phyloP scores from a whole-genome alignment of 2,888 invertebrate genomes.

The Sisyra nigra region DNA sequence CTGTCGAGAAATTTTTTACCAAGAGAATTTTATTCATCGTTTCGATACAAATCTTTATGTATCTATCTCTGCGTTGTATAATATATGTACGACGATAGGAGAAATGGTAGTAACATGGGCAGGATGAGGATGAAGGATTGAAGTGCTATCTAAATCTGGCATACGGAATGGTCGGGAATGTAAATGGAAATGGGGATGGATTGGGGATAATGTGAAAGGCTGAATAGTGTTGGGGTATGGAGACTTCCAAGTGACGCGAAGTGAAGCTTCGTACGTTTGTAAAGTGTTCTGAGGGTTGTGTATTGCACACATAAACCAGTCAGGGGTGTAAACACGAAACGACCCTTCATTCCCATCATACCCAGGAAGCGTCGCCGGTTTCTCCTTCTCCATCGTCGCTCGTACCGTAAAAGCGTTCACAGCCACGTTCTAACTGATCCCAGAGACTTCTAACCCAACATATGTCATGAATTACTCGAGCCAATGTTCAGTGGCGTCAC shows the following conservation, averaged over 20 bases:
- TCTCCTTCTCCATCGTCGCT: too few relatives aligned
- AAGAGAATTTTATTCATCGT: too few relatives aligned
- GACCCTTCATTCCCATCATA: too few relatives aligned
- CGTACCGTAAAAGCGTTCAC: too few relatives aligned
- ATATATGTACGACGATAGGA: too few relatives aligned
- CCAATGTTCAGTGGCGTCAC: too few relatives aligned
- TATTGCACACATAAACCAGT: constrained; percentile 3
- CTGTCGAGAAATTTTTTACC: too few relatives aligned
- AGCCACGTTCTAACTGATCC: background rate
- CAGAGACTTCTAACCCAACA: constrained; percentile 5
- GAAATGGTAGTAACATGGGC: too few relatives aligned
- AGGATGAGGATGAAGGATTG: too few relatives aligned
- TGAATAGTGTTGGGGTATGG: background rate
- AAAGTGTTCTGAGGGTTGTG: background rate
- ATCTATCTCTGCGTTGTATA: too few relatives aligned
- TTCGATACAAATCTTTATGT: too few relatives aligned
- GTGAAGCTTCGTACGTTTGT: background rate
- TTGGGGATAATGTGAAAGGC: background rate
- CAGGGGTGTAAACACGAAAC: constrained; percentile 2
- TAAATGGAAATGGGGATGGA: background rate
- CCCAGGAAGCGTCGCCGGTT: too few relatives aligned
- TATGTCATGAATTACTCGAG: background rate
- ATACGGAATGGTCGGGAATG: background rate
- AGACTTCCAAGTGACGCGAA: background rate
- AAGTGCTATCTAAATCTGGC: background rate